A percentile compares a stretch with the other conserved stretches of the same genome.
These are phyloP conservation scores for Agrochola macilenta DNA, from an alignment of 2,888 invertebrate species.

Conservation along the genomic window DNA sequence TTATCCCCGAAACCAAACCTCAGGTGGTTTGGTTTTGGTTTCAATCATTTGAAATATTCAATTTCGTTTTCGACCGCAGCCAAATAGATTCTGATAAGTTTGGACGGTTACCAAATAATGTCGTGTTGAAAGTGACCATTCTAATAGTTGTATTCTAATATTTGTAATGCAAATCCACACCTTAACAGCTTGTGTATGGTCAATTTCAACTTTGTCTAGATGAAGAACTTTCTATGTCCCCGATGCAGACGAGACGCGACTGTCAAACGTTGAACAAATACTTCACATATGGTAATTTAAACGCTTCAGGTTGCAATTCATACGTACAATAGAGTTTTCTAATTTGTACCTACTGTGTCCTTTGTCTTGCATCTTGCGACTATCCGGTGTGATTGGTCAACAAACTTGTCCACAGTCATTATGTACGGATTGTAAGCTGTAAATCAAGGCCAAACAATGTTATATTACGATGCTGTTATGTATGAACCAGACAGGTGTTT, in stretches of 20 bases:
- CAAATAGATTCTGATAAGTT: constrained; percentile 64
- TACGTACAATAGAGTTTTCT: constrained; percentile 70
- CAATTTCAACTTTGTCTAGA: constrained; percentile 85
- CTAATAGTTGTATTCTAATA: constrained; percentile 70
- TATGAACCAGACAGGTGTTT: constrained; percentile 70
- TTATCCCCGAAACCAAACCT: constrained; percentile 40
- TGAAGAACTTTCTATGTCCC: constrained; percentile 86
- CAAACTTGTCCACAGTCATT: constrained; percentile 66
- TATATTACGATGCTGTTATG: constrained; percentile 73
- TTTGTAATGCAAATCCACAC: constrained; percentile 85
- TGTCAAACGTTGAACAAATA: constrained; percentile 81
- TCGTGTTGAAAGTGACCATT: constrained; percentile 76
- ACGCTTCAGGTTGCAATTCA: constrained; percentile 68
- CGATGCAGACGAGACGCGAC: constrained; percentile 78
- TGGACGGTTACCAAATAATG: constrained; percentile 69
- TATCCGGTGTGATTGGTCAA: constrained; percentile 50
- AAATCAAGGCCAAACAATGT: constrained; percentile 79
- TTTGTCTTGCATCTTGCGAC: constrained; percentile 52
- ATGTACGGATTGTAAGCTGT: constrained; percentile 68
- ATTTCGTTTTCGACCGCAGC: constrained; percentile 65
- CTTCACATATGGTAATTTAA: constrained; percentile 79
- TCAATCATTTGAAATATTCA: constrained; percentile 57
- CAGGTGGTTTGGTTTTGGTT: constrained; percentile 25
- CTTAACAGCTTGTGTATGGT: constrained; percentile 77
- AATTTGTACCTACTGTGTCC: constrained; percentile 64